Evolutionary conservation across 2,113 vertebrate genomes (phyloP).

Genomic region (Trachemys scripta): DNA sequence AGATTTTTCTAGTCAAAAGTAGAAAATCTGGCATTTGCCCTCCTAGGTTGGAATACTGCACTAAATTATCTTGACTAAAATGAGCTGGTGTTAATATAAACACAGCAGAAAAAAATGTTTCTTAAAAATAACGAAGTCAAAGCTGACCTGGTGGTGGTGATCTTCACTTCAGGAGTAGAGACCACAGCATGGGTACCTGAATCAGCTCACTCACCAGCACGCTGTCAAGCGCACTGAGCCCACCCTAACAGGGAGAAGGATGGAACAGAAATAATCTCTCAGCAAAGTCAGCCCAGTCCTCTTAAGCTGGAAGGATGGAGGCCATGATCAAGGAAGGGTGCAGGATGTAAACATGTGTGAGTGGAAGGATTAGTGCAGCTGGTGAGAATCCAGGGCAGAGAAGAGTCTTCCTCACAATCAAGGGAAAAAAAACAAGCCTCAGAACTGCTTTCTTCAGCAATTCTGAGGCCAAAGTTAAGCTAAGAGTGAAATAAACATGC

Average conservation of each 20-base stretch:
- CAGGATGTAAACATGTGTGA: rapidly evolving
- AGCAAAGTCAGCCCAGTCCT: neutral
- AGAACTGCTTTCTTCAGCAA: conserved; percentile 6
- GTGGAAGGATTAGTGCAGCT: neutral
- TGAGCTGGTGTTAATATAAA: conserved; percentile 25
- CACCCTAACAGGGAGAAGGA: neutral
- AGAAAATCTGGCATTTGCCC: conserved; percentile 22
- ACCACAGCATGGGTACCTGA: neutral
- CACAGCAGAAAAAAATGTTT: neutral
- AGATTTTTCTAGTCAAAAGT: neutral
- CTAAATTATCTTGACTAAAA: conserved; percentile 39
- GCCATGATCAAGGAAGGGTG: neutral
- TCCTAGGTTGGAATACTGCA: conserved; percentile 30
- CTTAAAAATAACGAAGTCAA: neutral
- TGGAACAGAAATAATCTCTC: conserved; percentile 14
- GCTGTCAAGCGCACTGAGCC: neutral
- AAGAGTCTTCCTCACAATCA: neutral
- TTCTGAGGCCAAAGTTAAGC: conserved; percentile 42
- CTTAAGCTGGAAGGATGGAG: neutral
- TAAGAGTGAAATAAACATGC: conserved; percentile 12
- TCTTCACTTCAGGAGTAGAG: conserved; percentile 4
- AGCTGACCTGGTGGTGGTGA: conserved; percentile 20
- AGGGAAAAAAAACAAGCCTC: conserved; percentile 8
- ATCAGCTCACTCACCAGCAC: neutral
- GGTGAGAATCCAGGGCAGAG: neutral